Evolutionary conservation across 1,140 invertebrate genomes (phyloP).

Genomic region (Dryas iulia): DNA sequence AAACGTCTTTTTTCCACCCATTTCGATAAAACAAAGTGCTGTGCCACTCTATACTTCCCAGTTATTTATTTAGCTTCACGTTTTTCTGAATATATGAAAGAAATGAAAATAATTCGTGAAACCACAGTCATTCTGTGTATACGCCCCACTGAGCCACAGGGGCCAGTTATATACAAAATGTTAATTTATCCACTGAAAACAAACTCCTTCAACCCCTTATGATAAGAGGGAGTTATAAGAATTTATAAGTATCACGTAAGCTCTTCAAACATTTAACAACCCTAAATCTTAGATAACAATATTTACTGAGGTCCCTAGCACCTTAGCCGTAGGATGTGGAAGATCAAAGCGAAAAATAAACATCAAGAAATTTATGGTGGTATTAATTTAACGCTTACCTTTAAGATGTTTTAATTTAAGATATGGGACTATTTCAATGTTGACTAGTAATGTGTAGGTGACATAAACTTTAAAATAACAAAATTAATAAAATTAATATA

Average conservation of each 20-base stretch:
- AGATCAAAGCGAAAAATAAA: slow-evolving; percentile 1
- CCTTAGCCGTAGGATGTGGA: not conserved
- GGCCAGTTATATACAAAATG: too few species aligned
- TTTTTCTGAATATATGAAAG: too few species aligned
- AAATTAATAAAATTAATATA: too few species aligned
- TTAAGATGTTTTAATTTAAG: not conserved
- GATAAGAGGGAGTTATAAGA: not conserved
- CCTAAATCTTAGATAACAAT: not conserved
- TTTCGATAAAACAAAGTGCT: too few species aligned
- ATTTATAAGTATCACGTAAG: not conserved
- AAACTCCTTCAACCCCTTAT: not conserved
- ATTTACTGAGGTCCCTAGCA: not conserved
- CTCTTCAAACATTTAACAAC: not conserved
- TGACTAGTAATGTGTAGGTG: too few species aligned
- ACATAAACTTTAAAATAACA: too few species aligned
- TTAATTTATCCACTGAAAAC: not conserved
- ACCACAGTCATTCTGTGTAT: too few species aligned
- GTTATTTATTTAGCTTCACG: too few species aligned
- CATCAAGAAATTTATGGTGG: not conserved
- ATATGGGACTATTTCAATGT: not conserved
- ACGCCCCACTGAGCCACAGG: too few species aligned
- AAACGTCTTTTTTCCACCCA: too few species aligned
- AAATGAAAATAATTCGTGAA: too few species aligned
- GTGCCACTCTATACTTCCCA: too few species aligned
- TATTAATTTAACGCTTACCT: not conserved